These are phyloP conservation scores for Miniopterus natalensis DNA, from an alignment of 2,113 vertebrate genomes.

Conservation along the genomic window DNA sequence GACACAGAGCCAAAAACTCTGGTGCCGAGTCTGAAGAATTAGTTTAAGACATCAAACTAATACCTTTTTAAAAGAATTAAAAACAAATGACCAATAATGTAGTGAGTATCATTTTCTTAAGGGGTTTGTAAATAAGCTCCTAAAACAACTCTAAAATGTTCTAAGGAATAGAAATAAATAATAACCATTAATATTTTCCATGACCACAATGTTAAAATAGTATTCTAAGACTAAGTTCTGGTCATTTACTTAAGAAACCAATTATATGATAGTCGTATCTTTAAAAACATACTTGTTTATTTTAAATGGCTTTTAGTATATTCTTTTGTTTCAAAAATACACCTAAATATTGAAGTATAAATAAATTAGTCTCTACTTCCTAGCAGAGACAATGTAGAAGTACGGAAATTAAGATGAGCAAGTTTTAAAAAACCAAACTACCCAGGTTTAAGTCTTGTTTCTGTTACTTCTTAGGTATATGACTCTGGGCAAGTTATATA, in stretches of 20 bases:
- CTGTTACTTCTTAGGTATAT: background rate
- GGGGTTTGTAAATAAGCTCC: constrained; percentile 41
- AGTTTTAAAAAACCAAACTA: constrained; percentile 44
- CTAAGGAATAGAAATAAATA: constrained; percentile 22
- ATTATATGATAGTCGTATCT: constrained; percentile 26
- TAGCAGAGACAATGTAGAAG: background rate
- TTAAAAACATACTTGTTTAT: constrained; percentile 32
- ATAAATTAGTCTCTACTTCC: background rate
- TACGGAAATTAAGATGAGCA: background rate
- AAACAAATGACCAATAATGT: constrained; percentile 11
- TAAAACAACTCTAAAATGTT: constrained; percentile 48
- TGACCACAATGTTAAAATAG: constrained; percentile 17
- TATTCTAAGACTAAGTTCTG: constrained; percentile 25
- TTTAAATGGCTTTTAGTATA: background rate
- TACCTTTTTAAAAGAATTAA: constrained; percentile 9
- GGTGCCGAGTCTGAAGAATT: background rate
- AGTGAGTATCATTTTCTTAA: constrained; percentile 19
- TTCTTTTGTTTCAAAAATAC: constrained; percentile 35
- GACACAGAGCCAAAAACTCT: background rate
- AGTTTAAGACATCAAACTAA: background rate
- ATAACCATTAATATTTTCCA: constrained; percentile 23
- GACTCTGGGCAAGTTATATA: background rate
- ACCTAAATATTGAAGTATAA: constrained; percentile 13
- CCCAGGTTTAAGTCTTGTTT: background rate
- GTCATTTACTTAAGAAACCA: constrained; percentile 42